Evolutionary conservation across 2,113 vertebrate species (phyloP), one percentile per base, ranked within the genome.

Genomic region (Elaphurus davidianus): DNA sequence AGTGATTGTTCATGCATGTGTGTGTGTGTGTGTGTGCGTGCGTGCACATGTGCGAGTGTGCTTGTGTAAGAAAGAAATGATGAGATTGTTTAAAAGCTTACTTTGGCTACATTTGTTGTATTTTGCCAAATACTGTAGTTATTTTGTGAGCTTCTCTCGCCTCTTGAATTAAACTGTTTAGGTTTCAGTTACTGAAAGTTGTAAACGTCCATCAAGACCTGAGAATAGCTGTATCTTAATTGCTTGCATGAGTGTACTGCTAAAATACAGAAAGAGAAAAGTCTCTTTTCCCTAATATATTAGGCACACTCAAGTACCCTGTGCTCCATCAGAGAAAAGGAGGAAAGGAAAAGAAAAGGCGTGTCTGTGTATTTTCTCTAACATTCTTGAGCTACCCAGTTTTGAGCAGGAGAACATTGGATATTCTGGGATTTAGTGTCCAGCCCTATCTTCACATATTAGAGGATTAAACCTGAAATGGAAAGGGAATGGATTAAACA

Each of bases 121-220:
- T 85, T 92, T 96, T 89, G 8, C 14, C 45, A 94, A 94, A 45
- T 74, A 43, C 9, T 85, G 6, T 47, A 17, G 71, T 84, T 92
- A 50, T 96, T 97, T 96, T 89, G 54, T 93, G 92, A 88, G 7
- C 47, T 91, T 90, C 40, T 93, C 43, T 95, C 93, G 52, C 30
- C n/a, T 86, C 76, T 95, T 93, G 25, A 96, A 52, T 76, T 94
- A 94, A 94, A 93, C 45, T 54, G 92, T 33, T 86, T 82, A 86
- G 40, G 7, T 90, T 43, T 96, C 47, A 54, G 0, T 96, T 91
- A 47, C 67, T 93, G 23, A 90, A 92, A 82, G 64, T 57, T 96
- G 74, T 62, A 86, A 96, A 43, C 45, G 36, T 62, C 30, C 25
- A 57, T 78, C 60, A 89, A 50, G 2, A n/a, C 85, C 36, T 57